A percentile compares a stretch with the other conserved stretches of the same genome.
Evolutionary conservation across 2,113 vertebrate species (phyloP).

Genomic region (Pygoscelis antarcticus): DNA sequence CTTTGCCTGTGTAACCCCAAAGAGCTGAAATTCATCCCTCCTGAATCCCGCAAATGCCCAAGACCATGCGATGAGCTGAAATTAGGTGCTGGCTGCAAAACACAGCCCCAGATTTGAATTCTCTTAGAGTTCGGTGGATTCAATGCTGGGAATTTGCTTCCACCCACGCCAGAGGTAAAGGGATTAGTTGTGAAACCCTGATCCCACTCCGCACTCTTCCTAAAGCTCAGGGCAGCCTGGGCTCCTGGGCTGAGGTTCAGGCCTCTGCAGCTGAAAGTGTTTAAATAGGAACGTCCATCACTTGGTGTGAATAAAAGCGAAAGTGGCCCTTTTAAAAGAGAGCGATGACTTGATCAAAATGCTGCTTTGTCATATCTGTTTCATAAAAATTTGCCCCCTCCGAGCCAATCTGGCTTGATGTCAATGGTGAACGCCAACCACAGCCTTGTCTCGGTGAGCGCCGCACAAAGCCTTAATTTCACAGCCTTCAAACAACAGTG

Average conservation of each 20-base stretch:
- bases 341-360: slow-evolving; percentile 64
- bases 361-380: slow-evolving; percentile 69
- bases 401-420: slow-evolving; percentile 34
- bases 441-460: slow-evolving; percentile 43
- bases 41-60: background rate
- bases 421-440: slow-evolving; percentile 50
- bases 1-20: background rate
- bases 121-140: background rate
- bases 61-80: background rate
- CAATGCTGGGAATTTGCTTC: slow-evolving; percentile 54
- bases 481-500: slow-evolving; percentile 65
- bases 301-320: background rate
- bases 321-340: background rate
- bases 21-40: background rate
- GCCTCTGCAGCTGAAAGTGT: slow-evolving; percentile 30
- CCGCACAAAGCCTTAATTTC: slow-evolving; percentile 63
- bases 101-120: background rate
- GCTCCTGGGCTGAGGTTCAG: slow-evolving; percentile 2
- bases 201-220: background rate
- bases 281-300: slow-evolving; percentile 54
- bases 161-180: slow-evolving; percentile 14
- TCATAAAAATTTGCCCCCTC: slow-evolving; percentile 64
- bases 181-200: slow-evolving; percentile 49
- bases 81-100: background rate
- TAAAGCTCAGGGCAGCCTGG: slow-evolving; percentile 21